Evolutionary conservation across 2,888 invertebrate species (phyloP).

Genomic region (Tanypteryx hageni): DNA sequence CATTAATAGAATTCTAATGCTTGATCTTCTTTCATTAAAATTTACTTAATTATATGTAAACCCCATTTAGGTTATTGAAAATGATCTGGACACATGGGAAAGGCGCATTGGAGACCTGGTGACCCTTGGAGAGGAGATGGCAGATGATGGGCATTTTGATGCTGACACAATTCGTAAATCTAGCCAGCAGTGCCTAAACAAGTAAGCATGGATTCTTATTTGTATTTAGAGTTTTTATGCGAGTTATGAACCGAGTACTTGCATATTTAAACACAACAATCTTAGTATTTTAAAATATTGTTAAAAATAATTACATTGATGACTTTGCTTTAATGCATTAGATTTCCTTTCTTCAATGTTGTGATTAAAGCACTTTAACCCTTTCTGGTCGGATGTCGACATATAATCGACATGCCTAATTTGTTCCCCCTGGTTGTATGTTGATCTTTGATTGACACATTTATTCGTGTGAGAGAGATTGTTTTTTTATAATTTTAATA

Average conservation of each 20-base stretch:
- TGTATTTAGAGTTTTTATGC: not conserved
- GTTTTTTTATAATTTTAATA: too few relatives aligned
- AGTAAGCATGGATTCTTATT: slow-evolving; percentile 73
- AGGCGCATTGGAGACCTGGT: slow-evolving; percentile 87
- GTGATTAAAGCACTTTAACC: too few relatives aligned
- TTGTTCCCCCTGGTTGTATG: too few relatives aligned
- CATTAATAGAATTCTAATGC: not conserved
- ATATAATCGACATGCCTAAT: too few relatives aligned
- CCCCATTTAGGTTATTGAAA: slow-evolving; percentile 82
- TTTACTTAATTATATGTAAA: not conserved
- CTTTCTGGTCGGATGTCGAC: too few relatives aligned
- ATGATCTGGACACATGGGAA: slow-evolving; percentile 90
- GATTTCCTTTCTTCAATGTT: too few relatives aligned
- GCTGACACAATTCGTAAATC: slow-evolving; percentile 89
- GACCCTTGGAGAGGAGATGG: slow-evolving; percentile 91
- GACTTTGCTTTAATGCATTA: not conserved
- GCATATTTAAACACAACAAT: not conserved
- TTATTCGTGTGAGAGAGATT: too few relatives aligned
- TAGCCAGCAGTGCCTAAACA: slow-evolving; percentile 84
- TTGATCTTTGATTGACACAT: too few relatives aligned
- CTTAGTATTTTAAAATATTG: not conserved
- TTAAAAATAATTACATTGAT: not conserved
- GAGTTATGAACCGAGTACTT: not conserved
- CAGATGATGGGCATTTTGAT: slow-evolving; percentile 96
- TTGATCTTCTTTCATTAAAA: not conserved